Evolutionary conservation across 2,888 invertebrate genomes (phyloP).

Genomic region (Oligia latruncula): DNA sequence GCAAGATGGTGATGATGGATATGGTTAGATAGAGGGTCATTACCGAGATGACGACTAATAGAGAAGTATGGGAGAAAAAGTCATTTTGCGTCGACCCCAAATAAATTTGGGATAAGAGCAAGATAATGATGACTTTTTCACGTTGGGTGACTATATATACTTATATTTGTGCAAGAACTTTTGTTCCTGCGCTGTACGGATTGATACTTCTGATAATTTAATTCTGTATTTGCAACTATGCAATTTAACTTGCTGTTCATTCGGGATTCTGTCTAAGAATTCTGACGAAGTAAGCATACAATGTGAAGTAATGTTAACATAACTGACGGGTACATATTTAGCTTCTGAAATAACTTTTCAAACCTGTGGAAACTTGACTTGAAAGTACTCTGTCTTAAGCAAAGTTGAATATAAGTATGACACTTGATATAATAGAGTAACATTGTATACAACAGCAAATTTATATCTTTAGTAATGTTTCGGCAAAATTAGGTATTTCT

Average conservation of each 20-base stretch:
- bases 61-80: too few relatives aligned
- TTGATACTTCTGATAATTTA: slow-evolving; percentile 21
- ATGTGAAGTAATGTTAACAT: slow-evolving; percentile 15
- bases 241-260: slow-evolving; percentile 54
- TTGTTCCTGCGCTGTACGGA: background rate
- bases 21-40: too few relatives aligned
- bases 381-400: background rate
- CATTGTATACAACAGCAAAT: background rate
- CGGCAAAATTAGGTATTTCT: background rate
- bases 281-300: slow-evolving; percentile 22
- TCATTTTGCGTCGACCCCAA: too few relatives aligned
- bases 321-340: background rate
- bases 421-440: slow-evolving; percentile 4
- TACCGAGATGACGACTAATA: too few relatives aligned
- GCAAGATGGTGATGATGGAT: too few relatives aligned
- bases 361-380: slow-evolving; percentile 18
- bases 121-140: too few relatives aligned
- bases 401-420: background rate
- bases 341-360: slow-evolving; percentile 2
- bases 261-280: slow-evolving; percentile 38
- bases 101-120: too few relatives aligned
- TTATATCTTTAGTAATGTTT: background rate
- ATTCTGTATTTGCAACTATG: slow-evolving; percentile 24
- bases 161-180: background rate
- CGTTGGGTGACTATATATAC: too few relatives aligned